Base-by-base conservation (phyloP, 2,888 invertebrate genomes). In the Oxytorus armatus region DNA sequence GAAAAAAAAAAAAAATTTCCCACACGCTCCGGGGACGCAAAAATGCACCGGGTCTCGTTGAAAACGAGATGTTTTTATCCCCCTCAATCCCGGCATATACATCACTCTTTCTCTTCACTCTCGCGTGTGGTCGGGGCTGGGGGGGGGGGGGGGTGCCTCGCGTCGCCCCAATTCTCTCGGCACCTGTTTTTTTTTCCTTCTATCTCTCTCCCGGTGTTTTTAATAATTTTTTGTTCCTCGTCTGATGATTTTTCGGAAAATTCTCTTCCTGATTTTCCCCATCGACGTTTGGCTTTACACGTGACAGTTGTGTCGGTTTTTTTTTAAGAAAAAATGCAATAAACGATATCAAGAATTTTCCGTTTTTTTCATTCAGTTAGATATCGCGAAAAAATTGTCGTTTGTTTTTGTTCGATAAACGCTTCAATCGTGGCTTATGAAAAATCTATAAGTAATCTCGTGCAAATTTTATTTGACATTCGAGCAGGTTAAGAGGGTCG, bases 61-160 rank as follows among this genome's bases (percentile, higher is more conserved):
- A 70, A 74, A 81, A 77, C 77, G 81, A 74, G 69, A 81, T 81
- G 81, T 81, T 80, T 81, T 81, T 77, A 77, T 77, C 74, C 74
- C 72, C 63, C 73, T 66, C 59, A 59, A 66, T 75, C 47, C 51
- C 33, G 53, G 25, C 33, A 44, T 23, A 47, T 39, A 49, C 21
- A 18, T 3, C 4, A 10, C 61, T 49, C 55, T 78, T 59, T 65
- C 51, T 51, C 51, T 61, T 59, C 49, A 42, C 53, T 44, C 61
- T 76, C 61, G 69, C 76, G 33, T 44, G 44, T 63, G 44, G 3
- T 23, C 16, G 33, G 11, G 29, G 10, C 16, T 3, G 18, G 39
- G 18, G 36, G 39, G 51, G 16, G 39, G 23, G 11, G 53, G 10
- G 16, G 39, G 23, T 3, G 53, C 4, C 16, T 14, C 11, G 36